Conservation (phyloP, 2,797 vertebrate species). For the Chloroceryle inda region DNA sequence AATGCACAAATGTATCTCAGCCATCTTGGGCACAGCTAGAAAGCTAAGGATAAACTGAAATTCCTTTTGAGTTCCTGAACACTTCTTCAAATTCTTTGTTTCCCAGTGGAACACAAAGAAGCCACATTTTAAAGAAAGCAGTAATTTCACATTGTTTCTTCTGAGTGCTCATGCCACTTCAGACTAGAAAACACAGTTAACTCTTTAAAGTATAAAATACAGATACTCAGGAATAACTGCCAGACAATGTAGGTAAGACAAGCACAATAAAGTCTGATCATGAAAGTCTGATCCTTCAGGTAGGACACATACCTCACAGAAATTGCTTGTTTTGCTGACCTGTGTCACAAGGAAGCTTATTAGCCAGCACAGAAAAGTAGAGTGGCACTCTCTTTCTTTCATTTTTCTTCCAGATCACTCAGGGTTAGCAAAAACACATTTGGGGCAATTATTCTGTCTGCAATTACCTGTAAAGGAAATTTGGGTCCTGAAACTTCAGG, state of each 20-base stretch:
- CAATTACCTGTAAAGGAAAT: background rate
- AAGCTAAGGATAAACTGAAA: background rate
- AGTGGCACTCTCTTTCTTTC: background rate
- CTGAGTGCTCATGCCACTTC: background rate
- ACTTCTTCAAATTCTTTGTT: background rate
- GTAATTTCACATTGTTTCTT: background rate
- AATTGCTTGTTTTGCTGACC: background rate
- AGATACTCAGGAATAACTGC: background rate
- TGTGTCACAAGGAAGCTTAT: background rate
- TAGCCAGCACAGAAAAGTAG: background rate
- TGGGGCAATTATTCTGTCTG: background rate
- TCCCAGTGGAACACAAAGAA: background rate
- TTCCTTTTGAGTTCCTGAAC: background rate
- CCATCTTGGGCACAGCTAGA: background rate
- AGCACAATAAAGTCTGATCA: background rate
- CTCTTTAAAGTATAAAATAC: background rate
- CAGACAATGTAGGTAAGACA: background rate
- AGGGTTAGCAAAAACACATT: background rate
- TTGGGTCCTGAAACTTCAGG: background rate
- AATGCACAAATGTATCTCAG: background rate
- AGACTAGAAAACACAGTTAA: background rate
- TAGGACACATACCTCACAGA: background rate
- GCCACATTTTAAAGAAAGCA: background rate
- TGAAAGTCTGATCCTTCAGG: background rate
- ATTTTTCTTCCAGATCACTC: background rate